phyloP scores from a whole-genome alignment of 2,797 vertebrate species.

The Crax fasciolata region DNA sequence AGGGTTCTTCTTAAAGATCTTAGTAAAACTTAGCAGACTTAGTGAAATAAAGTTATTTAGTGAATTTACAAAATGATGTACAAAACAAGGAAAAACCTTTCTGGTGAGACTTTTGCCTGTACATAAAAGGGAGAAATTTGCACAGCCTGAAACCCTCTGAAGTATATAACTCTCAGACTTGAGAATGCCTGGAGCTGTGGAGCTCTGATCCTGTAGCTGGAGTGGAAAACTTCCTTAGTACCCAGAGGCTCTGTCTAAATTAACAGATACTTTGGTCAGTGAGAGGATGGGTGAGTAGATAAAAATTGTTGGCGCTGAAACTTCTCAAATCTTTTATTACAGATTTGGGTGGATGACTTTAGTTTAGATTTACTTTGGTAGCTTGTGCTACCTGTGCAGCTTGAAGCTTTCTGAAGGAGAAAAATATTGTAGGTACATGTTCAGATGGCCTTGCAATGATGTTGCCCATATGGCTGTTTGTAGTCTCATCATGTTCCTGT shows the following conservation, averaged over 20 bases:
- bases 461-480: not conserved
- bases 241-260: not conserved
- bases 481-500: not conserved
- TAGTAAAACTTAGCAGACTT: not conserved
- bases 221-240: not conserved
- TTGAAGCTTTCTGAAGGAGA: slow-evolving; percentile 2
- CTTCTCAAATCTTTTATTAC: not conserved
- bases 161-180: not conserved
- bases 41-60: not conserved
- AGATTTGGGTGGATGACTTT: not conserved
- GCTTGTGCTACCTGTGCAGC: not conserved
- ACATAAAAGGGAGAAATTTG: not conserved
- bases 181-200: not conserved
- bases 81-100: not conserved
- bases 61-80: not conserved
- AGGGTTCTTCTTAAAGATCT: not conserved
- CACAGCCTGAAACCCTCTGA: not conserved
- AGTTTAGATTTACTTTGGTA: not conserved
- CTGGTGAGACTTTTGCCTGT: not conserved
- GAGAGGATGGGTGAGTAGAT: not conserved
- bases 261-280: not conserved
- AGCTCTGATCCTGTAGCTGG: not conserved
- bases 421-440: fast-evolving
- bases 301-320: not conserved
- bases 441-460: not conserved